Percentiles rank a stretch among this genome's conserved stretches.
Evolutionary conservation across 2,888 invertebrate genomes (phyloP).

Genomic region (Caenorhabditis sp.): DNA sequence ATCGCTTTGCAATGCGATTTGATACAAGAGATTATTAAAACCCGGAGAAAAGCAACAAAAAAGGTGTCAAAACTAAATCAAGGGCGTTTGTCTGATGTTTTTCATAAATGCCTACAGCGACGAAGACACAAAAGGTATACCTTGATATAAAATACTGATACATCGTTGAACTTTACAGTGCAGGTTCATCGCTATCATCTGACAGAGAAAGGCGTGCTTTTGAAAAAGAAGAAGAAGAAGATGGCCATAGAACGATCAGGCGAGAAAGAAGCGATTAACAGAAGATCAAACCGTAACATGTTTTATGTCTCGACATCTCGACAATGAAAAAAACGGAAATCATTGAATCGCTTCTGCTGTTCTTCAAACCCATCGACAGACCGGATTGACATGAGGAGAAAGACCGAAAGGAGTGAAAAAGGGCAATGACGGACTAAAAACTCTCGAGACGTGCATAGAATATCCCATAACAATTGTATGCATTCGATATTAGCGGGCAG

Average conservation of each 20-base stretch:
- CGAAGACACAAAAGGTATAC: background rate
- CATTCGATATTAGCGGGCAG: slow-evolving; percentile 47
- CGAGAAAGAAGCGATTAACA: slow-evolving; percentile 10
- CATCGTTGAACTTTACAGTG: slow-evolving; percentile 48
- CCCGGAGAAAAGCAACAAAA: background rate
- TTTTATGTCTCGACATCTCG: background rate
- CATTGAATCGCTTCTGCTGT: background rate
- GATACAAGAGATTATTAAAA: background rate
- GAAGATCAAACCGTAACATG: slow-evolving; percentile 40
- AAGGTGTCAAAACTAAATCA: background rate
- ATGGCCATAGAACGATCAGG: slow-evolving; percentile 46
- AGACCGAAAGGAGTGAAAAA: background rate
- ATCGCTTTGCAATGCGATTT: too few relatives aligned
- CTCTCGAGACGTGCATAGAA: slow-evolving; percentile 34
- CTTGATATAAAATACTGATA: background rate
- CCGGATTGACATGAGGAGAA: slow-evolving; percentile 5
- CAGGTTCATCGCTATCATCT: slow-evolving; percentile 48
- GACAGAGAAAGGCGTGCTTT: slow-evolving; percentile 24
- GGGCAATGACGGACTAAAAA: slow-evolving; percentile 32
- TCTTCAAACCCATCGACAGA: background rate
- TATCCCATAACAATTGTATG: slow-evolving; percentile 55
- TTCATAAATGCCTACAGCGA: too few relatives aligned
- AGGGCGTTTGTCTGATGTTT: background rate
- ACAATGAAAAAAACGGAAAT: background rate
- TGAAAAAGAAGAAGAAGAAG: slow-evolving; percentile 13